Evolutionary conservation across 2,113 vertebrate genomes (phyloP), one percentile per base, ranked within the genome.

Genomic region (Otocyon megalotis): DNA sequence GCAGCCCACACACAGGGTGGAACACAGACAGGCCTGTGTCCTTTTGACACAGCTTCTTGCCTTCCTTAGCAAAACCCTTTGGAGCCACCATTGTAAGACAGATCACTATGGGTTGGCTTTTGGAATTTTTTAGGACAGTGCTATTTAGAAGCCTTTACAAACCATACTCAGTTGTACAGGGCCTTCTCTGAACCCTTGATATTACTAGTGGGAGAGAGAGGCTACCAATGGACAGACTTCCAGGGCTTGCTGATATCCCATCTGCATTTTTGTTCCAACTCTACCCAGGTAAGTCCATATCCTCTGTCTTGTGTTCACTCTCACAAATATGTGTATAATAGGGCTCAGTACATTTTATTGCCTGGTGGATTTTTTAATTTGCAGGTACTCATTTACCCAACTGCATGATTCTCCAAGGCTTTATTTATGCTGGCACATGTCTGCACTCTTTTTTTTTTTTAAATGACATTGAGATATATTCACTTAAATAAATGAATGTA

Each of bases 401-500:
- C 13, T 82, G 58, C 62, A 96, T 87, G 54, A 76, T 84, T 91
- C 63, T 93, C 72, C 30, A 94, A 37, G 43, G 26, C 58, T 87
- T 80, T 74, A 60, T 96, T 96, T 97, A 85, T 93, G 86, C 24
- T 96, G 77, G 60, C 82, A 93, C 14, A 96, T 82, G 28, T 67
- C 86, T 89, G 65, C 32, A 85, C 54, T n/a, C 54, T 97, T 94
- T 69, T 10, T 19, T 43, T 12, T 43, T 43, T 43, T 43, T 43
- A 88, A 35, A 77, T 80, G 86, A 65, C 58, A 48, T 43, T 97
- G 92, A 96, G 81, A 81, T 50, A 96, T 96, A 85, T 58, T 96
- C 96, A 97, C 93, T 96, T 95, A 92, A 79, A 37, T 88, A 93
- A 97, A 97, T 95, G 88, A 92, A 94, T 90, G 92, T 94, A 69